Base-by-base conservation (phyloP, 2,797 vertebrate species). In the Neosilurus hyrtlii region DNA sequence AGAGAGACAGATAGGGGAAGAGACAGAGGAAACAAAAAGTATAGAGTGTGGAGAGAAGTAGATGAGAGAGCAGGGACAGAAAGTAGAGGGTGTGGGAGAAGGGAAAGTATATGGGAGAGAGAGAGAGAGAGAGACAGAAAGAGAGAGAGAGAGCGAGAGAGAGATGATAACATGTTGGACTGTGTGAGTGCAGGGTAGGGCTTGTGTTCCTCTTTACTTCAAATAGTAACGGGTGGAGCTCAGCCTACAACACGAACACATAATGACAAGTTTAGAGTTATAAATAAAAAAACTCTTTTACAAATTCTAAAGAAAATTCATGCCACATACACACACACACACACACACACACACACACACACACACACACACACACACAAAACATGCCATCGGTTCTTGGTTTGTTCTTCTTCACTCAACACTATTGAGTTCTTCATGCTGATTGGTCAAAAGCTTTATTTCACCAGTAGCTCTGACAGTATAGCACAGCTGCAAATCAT, bases 191-290 rank as follows among this genome's bases (percentile, higher is more conserved):
- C 80, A 86, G 76, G 84, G 84, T 57, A 62, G 82, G 82, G 80
- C 73, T 82, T 70, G 24, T 9, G 43, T 49, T 70, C 75, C 75
- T 83, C 63, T 62, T 84, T 82, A 82, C 81, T 85, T 83, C 82
- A 89, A 89, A 89, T 89, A 89, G 84, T 78, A 66, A 52, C 73
- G 86, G 87, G 87, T 85, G 86, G 87, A 80, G 84, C 49, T 35
- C 76, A 59, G 26, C 2, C 6, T 85, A 61, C 79, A 68, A 66
- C 72, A 80, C 83, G 67, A 59, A 75, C 51, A 73, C 72, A 79
- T 89, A 89, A 90, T 89, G 81, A 90, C 86, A 88, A 86, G 83
- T 66, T 83, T 75, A 54, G 66, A 85, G 70, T 80, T 88, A 88
- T 87, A 89, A 89, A 89, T 88, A 85, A 73, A 75, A 30, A 35